Evolutionary conservation across 2,797 vertebrate genomes (phyloP).

Genomic region (Notamacropus eugenii): DNA sequence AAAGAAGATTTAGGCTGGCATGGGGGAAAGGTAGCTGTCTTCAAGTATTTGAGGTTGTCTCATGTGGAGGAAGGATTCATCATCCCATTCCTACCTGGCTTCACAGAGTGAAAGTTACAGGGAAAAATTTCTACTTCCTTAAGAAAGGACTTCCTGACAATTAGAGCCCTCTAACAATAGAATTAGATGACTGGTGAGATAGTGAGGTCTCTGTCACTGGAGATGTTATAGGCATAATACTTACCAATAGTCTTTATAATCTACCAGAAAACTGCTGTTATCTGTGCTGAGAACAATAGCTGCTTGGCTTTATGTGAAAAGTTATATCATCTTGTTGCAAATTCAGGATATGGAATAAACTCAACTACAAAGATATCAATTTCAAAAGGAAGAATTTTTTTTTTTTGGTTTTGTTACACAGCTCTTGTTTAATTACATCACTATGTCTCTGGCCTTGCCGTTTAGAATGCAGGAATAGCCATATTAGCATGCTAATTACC

Average conservation of each 20-base stretch:
- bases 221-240: background rate
- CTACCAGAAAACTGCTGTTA: background rate
- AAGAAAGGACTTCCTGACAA: background rate
- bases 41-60: background rate
- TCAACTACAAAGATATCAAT: background rate
- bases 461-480: conserved; percentile 60
- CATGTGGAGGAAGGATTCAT: background rate
- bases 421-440: conserved; percentile 71
- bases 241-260: background rate
- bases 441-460: conserved; percentile 57
- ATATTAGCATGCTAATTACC: conserved; percentile 68
- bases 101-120: background rate
- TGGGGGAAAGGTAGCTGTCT: background rate
- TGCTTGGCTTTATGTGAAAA: background rate
- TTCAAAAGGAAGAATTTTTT: conserved; percentile 28
- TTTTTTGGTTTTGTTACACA: conserved; percentile 36
- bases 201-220: background rate
- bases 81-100: background rate
- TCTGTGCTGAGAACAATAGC: background rate
- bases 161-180: background rate
- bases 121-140: background rate
- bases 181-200: background rate
- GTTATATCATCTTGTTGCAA: conserved; percentile 21
- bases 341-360: conserved; percentile 26
- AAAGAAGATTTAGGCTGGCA: background rate